A percentile compares a stretch with the other conserved stretches of the same genome.
phyloP scores from a whole-genome alignment of 2,888 invertebrate genomes.

The Thalpophila matura region DNA sequence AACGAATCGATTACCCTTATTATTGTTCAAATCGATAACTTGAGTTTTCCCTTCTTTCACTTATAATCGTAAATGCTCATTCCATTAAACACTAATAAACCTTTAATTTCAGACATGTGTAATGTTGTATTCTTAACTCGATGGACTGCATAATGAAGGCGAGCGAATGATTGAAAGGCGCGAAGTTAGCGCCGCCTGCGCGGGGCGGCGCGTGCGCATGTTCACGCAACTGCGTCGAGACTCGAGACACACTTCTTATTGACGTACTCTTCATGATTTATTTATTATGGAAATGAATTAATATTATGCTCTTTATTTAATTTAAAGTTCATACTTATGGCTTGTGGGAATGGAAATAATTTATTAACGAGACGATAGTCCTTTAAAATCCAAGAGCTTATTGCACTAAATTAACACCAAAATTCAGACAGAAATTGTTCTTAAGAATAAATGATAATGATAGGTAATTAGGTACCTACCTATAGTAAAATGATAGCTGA shows the following conservation, averaged over 20 bases:
- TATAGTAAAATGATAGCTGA: too few species aligned
- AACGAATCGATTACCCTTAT: too few species aligned
- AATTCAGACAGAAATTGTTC: too few species aligned
- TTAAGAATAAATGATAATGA: too few species aligned
- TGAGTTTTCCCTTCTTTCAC: not conserved
- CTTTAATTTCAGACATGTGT: conserved; percentile 21
- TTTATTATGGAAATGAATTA: conserved; percentile 22
- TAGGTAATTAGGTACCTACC: too few species aligned
- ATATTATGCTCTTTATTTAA: not conserved
- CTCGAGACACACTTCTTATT: conserved; percentile 32
- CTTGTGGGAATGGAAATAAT: not conserved
- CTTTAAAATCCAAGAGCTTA: too few species aligned
- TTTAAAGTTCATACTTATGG: not conserved
- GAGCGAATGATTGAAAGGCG: conserved; percentile 68
- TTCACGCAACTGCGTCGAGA: conserved; percentile 60
- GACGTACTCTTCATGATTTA: conserved; percentile 38
- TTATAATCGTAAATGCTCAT: not conserved
- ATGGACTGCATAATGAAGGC: conserved; percentile 41
- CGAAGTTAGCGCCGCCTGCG: conserved; percentile 67
- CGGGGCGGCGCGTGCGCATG: conserved; percentile 70
- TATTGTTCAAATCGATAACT: too few species aligned
- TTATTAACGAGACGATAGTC: too few species aligned
- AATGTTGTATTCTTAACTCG: conserved; percentile 21
- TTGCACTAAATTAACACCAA: too few species aligned
- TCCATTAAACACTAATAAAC: not conserved